Conservation (phyloP, 2,113 vertebrate genomes). For the Petromus typicus region DNA sequence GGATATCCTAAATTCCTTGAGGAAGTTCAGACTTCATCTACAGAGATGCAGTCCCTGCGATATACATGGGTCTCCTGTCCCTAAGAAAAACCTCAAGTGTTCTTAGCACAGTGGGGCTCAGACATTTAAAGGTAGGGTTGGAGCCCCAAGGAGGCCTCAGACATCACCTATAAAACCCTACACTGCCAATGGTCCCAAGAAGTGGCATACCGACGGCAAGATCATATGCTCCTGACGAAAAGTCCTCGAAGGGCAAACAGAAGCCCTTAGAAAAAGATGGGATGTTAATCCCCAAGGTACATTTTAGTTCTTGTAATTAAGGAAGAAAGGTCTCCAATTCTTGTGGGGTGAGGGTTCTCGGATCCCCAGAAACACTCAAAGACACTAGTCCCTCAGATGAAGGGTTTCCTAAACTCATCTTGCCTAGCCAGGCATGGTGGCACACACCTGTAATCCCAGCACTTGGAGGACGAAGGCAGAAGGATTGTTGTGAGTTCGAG, state of each 20-base stretch:
- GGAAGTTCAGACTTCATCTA: conserved; percentile 19
- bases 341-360: background rate
- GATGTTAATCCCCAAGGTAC: background rate
- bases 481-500: too few species aligned
- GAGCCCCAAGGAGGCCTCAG: background rate
- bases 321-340: background rate
- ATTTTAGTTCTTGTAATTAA: background rate
- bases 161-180: conserved; percentile 20
- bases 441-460: too few species aligned
- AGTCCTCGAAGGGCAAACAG: background rate
- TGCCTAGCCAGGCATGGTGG: background rate
- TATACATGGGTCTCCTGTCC: background rate
- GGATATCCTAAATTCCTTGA: background rate
- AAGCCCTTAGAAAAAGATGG: background rate
- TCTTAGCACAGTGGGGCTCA: conserved; percentile 9
- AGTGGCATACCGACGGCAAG: background rate
- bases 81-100: conserved; percentile 25
- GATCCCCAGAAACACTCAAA: background rate
- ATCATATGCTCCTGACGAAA: background rate
- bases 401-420: background rate
- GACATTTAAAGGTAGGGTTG: conserved; percentile 1
- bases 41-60: background rate
- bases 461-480: too few species aligned
- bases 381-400: background rate
- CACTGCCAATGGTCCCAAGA: background rate